Evolutionary conservation across 2,888 invertebrate species (phyloP), one percentile per base, ranked within the genome.

Genomic region (Tenthredo mesomela): DNA sequence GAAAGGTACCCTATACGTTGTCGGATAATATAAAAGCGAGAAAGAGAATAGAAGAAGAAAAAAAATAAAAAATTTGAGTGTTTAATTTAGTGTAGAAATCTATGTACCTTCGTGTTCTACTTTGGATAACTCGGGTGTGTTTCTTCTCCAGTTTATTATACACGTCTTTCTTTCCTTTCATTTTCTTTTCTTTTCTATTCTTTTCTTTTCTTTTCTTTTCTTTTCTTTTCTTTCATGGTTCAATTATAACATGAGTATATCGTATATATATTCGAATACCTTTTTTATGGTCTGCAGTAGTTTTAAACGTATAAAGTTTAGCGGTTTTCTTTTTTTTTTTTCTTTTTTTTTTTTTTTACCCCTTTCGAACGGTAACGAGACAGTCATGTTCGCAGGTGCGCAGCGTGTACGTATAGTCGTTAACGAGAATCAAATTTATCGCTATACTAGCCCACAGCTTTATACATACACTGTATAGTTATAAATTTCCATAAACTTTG

Each of bases 381-480:
- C n/a, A n/a, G 40, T 73, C 43, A 12, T 43, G 40, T 25, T 15
- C 43, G 73, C 73, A 73, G 73, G 73, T 73, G 73, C 25, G 7
- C 70, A 21, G 10, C 37, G 43, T 37, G 70, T 37, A n/a, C 71
- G 18, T 71, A 18, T 71, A 18, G 21, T 71, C 18, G 71, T 71
- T 43, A 71, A 71, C 71, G 37, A 71, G 25, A 71, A 40, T 71
- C 71, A 71, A 71, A 71, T 71, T 71, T 71, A 71, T 71, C 71
- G 71, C 71, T 43, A 43, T 43, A 43, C 71, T 40, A 7, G 71
- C 18, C 21, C 71, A 73, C 43, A 54, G 18, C 18, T 67, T 33
- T 18, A 25, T 73, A 43, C 12, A 40, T 6, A 43, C 12, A n/a
- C n/a, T n/a, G n/a, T 43, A 43, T 15, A 73, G 70, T 6, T n/a